Base-by-base conservation (phyloP, 2,888 invertebrate species). In the Philhelius pedissequus region DNA sequence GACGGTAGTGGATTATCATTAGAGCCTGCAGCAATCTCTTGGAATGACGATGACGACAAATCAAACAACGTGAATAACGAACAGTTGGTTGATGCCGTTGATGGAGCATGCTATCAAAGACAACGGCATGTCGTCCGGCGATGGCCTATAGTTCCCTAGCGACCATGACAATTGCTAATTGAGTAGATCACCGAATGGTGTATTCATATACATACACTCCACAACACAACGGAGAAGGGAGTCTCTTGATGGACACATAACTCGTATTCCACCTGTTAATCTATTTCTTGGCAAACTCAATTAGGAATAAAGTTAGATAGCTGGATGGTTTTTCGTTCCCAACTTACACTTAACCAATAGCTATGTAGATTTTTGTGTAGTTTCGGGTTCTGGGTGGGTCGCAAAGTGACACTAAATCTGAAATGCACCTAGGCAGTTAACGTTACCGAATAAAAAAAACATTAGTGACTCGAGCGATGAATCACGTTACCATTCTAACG, bases 261-360 rank as follows among this genome's bases (percentile, higher is more conserved):
- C 20, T 20, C 20, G 4, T 20, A 22, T 58, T 58, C 62, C 62
- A 74, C 73, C 74, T 83, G 82, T 83, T 78, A 83, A 78, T 77
- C 73, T 45, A 62, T 78, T 73, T 73, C 68, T 69, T 40, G 13
- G 54, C 56, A 83, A 83, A 83, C 78, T 78, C 73, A 78, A 83
- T 83, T 78, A 74, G 73, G 43, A 83, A 74, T 74, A 83, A n/a
- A 68, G 25, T 64, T 74, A 74, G 73, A 78, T 69, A 82, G 73
- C 69, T 73, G 78, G 73, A 74, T 73, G 78, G 54, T 69, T 71
- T 77, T 73, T 54, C 48, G 50, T n/a, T n/a, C 62, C 62, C 64
- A 74, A 64, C 62, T 78, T 56, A 78, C 69, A 78, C 52, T 74
- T 40, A 50, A 32, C 40, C 43, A 50, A 50, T 73, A 45, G 5